A percentile compares a stretch with the other conserved stretches of the same genome.
Conservation (phyloP, 2,797 vertebrate species). For the Falco peregrinus region DNA sequence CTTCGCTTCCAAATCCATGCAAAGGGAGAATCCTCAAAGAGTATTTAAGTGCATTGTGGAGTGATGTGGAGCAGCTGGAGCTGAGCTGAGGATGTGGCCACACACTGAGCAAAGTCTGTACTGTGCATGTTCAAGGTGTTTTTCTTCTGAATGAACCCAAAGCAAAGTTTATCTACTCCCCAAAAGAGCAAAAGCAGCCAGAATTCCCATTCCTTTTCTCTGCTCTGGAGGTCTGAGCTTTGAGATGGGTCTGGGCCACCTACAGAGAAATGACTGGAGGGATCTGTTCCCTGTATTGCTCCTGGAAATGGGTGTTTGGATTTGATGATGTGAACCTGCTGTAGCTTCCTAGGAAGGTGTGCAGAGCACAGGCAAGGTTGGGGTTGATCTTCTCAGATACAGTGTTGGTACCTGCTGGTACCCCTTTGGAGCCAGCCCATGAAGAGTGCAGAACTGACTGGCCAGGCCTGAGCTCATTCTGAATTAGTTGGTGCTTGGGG, state of each 20-base stretch:
- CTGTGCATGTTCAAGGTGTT: background rate
- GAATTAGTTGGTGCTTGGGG: background rate
- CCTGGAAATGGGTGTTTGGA: background rate
- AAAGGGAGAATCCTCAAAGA: background rate
- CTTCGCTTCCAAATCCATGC: background rate
- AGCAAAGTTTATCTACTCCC: background rate
- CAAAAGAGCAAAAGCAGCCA: background rate
- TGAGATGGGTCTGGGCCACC: background rate
- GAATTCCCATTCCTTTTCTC: background rate
- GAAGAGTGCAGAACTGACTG: background rate
- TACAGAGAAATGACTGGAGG: background rate
- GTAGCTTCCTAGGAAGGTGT: background rate
- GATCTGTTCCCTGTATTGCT: background rate
- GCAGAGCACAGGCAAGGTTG: fast-evolving
- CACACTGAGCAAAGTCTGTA: background rate
- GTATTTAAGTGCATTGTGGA: background rate
- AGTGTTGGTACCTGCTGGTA: background rate
- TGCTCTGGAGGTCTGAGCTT: background rate
- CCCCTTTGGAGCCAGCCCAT: background rate
- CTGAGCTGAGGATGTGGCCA: background rate
- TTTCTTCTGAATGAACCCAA: background rate
- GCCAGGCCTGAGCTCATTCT: background rate
- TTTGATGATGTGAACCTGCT: background rate
- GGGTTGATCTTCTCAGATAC: background rate
- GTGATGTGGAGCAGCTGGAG: background rate